Conservation (phyloP, 2,797 vertebrate species). For the Paramormyrops hopkinsi region DNA sequence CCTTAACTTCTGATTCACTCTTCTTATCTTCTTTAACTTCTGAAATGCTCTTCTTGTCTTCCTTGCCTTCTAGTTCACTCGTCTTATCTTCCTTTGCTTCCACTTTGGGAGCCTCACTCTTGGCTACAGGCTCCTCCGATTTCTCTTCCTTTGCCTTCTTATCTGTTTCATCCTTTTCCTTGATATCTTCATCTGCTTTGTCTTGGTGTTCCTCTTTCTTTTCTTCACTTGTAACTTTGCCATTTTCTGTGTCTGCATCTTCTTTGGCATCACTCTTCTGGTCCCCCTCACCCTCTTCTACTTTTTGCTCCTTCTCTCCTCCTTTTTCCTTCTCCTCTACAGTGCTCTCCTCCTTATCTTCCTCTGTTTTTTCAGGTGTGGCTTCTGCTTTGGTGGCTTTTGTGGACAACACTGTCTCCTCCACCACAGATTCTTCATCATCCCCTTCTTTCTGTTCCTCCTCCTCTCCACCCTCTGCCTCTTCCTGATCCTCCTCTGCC, state of each 20-base stretch:
- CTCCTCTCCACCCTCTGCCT: slow-evolving; percentile 27
- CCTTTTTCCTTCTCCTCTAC: slow-evolving; percentile 17
- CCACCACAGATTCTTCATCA: slow-evolving; percentile 22
- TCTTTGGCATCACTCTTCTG: slow-evolving; percentile 23
- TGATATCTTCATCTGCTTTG: slow-evolving; percentile 49
- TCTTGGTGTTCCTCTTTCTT: slow-evolving; percentile 37
- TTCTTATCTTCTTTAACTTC: slow-evolving; percentile 20
- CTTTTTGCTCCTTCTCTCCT: slow-evolving; percentile 21
- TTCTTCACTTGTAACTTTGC: slow-evolving; percentile 50
- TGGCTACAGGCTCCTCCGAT: slow-evolving; percentile 44
- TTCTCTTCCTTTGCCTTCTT: slow-evolving; percentile 47
- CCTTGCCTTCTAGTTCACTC: slow-evolving; percentile 24
- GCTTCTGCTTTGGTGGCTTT: slow-evolving; percentile 52
- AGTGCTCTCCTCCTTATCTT: slow-evolving; percentile 24
- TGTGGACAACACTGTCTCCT: slow-evolving; percentile 27
- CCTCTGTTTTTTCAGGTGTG: slow-evolving; percentile 30
- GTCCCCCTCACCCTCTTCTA: slow-evolving; percentile 2
- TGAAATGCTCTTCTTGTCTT: slow-evolving; percentile 41
- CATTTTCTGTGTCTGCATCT: slow-evolving; percentile 38
- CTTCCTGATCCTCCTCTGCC: slow-evolving; percentile 29
- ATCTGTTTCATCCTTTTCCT: slow-evolving; percentile 39
- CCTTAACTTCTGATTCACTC: slow-evolving; percentile 14
- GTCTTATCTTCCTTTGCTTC: slow-evolving; percentile 38
- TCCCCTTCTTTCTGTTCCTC: slow-evolving; percentile 42
- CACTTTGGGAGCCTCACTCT: slow-evolving; percentile 35